Evolutionary conservation across 2,888 invertebrate species (phyloP).

Genomic region (Junonia oenone): DNA sequence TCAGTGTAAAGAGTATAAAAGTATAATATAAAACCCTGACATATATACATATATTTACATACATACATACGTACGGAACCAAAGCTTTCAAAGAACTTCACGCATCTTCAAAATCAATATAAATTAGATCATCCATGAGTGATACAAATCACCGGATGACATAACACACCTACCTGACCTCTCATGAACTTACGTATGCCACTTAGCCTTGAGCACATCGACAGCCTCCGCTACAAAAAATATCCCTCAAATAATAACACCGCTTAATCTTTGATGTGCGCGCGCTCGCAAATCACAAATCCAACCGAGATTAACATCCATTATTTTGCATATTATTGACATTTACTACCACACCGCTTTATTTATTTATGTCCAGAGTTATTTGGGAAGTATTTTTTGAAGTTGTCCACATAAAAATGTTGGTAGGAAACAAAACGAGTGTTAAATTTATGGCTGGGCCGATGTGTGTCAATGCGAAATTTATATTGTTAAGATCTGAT

Average conservation of each 20-base stretch:
- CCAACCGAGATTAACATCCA: constrained; percentile 70
- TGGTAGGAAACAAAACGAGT: constrained; percentile 71
- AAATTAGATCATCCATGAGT: constrained; percentile 14
- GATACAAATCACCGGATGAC: constrained; percentile 24
- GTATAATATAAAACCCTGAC: too few species aligned
- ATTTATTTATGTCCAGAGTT: constrained; percentile 70
- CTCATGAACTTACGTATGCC: constrained; percentile 22
- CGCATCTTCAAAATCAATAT: neutral
- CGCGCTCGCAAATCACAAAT: constrained; percentile 71
- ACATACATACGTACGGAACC: too few species aligned
- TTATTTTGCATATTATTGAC: constrained; percentile 79
- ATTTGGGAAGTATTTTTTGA: constrained; percentile 76
- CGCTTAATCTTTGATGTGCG: constrained; percentile 40
- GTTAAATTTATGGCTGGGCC: constrained; percentile 65
- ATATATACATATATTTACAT: too few species aligned
- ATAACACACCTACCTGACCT: constrained; percentile 22
- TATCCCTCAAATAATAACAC: constrained; percentile 28
- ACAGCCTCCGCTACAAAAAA: constrained; percentile 30
- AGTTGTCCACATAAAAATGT: constrained; percentile 70
- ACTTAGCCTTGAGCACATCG: constrained; percentile 25
- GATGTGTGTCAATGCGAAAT: constrained; percentile 75
- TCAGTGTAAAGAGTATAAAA: too few species aligned
- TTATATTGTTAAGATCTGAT: constrained; percentile 66
- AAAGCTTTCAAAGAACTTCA: neutral
- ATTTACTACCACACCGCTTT: constrained; percentile 74